Conservation (phyloP, 2,113 vertebrate species). For the Hydrochoerus hydrochaeris region DNA sequence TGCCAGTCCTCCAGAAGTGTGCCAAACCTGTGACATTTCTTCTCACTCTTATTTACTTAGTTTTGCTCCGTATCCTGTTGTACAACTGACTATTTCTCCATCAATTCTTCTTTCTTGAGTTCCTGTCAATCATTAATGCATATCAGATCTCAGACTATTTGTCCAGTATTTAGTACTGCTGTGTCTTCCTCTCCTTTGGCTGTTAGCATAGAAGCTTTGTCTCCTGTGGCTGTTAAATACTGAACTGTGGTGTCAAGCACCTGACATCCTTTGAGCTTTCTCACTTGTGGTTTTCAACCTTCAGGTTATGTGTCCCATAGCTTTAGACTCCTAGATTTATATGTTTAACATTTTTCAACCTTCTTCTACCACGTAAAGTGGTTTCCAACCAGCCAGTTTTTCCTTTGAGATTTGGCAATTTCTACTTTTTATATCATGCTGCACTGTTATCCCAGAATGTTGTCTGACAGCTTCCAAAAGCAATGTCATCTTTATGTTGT, state of each 20-base stretch:
- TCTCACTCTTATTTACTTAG: background rate
- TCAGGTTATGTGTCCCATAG: background rate
- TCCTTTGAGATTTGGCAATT: background rate
- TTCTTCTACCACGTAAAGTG: background rate
- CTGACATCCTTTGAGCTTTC: background rate
- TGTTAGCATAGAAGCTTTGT: background rate
- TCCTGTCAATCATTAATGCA: background rate
- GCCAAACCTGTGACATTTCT: background rate
- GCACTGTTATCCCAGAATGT: background rate
- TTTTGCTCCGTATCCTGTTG: background rate
- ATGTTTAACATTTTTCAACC: background rate
- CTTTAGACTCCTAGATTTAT: background rate
- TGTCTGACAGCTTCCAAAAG: background rate
- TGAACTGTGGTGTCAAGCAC: background rate
- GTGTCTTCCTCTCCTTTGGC: background rate
- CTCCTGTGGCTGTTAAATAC: background rate
- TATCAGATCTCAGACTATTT: background rate
- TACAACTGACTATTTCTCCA: background rate
- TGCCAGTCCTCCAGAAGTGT: background rate
- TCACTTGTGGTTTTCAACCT: background rate
- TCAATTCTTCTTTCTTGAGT: background rate
- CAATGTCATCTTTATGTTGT: background rate
- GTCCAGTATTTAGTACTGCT: fast-evolving
- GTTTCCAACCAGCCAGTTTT: background rate
- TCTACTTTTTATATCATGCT: background rate